Base-by-base conservation (phyloP, 2,113 vertebrate species). In the Boulengerochromis microlepis region DNA sequence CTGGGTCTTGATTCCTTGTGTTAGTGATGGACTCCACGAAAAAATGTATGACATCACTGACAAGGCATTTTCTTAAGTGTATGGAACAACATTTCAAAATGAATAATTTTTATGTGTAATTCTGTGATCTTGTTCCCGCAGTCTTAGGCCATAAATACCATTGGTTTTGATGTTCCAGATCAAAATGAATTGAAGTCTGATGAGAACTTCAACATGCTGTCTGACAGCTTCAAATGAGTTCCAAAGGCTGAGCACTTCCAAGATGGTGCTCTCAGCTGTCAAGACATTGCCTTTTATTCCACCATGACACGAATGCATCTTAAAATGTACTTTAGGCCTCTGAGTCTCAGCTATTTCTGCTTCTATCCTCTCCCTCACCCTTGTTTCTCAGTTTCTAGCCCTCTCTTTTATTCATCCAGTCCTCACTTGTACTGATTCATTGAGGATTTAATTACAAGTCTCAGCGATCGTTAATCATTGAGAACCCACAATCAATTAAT, bases 401-500 rank as follows among this genome's bases (percentile, higher is more conserved):
- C 53, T 12, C 52, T 54, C 76, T 54, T 80, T 86, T 88, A 33
- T 54, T 76, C 81, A 45, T 40, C 52, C 84, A 76, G n/a, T 80
- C 86, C 90, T 91, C 87, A 71, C 89, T 87, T 18, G 42, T 54
- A 8, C 57, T 90, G 83, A 93, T 91, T 86, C 82, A 90, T 92
- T 31, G 92, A 95, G 94, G 91, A 94, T 96, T 96, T 96, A 96
- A 97, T 97, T 96, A 95, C 87, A 88, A 95, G 90, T 91, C 93
- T 90, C 93, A 84, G 91, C 42, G 84, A 94, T 95, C 93, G 91
- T 97, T 96, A 96, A 96, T 97, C 96, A 96, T 92, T 91, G 88
- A 92, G 82, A 92, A 85, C 88, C 94, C 89, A 86, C 94, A 94
- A 97, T 96, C 96, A 95, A 95, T 97, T 96, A 94, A 94, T 92